Conservation (phyloP, 2,888 invertebrate species). For the Nysson spinosus region DNA sequence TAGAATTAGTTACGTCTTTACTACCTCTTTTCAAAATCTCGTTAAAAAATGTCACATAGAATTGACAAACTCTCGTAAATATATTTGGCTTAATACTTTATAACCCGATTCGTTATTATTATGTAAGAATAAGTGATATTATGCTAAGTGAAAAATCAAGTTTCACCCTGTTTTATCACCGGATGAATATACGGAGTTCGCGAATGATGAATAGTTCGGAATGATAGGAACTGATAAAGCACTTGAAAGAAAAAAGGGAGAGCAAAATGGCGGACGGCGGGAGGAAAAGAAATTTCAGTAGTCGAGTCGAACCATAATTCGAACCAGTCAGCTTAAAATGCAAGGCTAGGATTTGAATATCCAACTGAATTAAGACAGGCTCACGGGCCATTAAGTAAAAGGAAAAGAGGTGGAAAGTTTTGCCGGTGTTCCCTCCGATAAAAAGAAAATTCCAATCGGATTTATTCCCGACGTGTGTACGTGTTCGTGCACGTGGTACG, state of each 20-base stretch:
- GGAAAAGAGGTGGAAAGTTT: conserved; percentile 55
- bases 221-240: conserved; percentile 31
- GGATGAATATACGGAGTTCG: conserved; percentile 45
- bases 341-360: conserved; percentile 62
- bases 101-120: no score
- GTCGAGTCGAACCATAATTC: conserved; percentile 63
- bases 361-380: conserved; percentile 62
- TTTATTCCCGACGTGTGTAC: conserved; percentile 38
- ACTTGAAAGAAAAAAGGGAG: conserved; percentile 20
- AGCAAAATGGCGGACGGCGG: conserved; percentile 1
- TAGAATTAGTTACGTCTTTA: no score
- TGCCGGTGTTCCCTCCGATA: conserved; percentile 26
- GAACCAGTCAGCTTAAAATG: conserved; percentile 64
- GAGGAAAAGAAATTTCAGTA: conserved; percentile 27
- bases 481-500: no score
- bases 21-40: no score
- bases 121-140: no score
- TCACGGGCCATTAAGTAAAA: conserved; percentile 62
- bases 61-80: no score
- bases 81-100: no score
- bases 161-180: conserved; percentile 70
- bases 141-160: no score
- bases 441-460: conserved; percentile 36
- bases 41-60: no score
- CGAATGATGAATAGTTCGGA: conserved; percentile 25